Evolutionary conservation across 1,140 invertebrate species (phyloP), one percentile per base, ranked within the genome.

Genomic region (Tetramorium parvispinum): DNA sequence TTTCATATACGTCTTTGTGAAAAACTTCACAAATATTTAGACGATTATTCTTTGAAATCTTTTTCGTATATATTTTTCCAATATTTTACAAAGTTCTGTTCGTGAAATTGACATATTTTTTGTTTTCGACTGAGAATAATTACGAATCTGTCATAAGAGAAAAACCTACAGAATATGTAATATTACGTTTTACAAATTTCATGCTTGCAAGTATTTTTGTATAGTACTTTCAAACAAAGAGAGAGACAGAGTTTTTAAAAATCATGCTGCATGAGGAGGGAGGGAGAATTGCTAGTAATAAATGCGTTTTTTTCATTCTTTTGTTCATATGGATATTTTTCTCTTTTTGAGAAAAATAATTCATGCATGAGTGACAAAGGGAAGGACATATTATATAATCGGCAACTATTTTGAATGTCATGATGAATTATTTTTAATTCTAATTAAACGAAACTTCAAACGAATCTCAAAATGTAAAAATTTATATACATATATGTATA

Each of bases 171-270:
- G 7, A 43, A 75, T 59, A 13, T 8, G 27, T 59, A 40, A 71
- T 57, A n/a, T 82, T n/a, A 8, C 11, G 7, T 75, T 83, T 59
- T 73, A 59, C 1, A 59, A 83, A 66, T 83, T 59, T 18, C 5
- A 3, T 37, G 11, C 13, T 82, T 1, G 21, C 53, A 40, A 49
- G 8, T n/a, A 40, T 73, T 59, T 46, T 61, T 75, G 11, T 59
- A 46, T 75, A 59, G 7, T 37, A 59, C 49, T 75, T 24, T 59
- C 27, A 18, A 32, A 75, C 11, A 49, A 46, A 49, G n/a, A 11
- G 27, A 11, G 43, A 57, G 24, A 21, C 3, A 24, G 3, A 75
- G 49, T 59, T 32, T 37, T 73, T 83, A 11, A 24, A 32, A 83
- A 37, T 32, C 3, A 49, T 43, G 27, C n/a, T 37, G 2, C 7